Base-by-base conservation (phyloP, 2,888 invertebrate species). In the Drosophila demipolita region DNA sequence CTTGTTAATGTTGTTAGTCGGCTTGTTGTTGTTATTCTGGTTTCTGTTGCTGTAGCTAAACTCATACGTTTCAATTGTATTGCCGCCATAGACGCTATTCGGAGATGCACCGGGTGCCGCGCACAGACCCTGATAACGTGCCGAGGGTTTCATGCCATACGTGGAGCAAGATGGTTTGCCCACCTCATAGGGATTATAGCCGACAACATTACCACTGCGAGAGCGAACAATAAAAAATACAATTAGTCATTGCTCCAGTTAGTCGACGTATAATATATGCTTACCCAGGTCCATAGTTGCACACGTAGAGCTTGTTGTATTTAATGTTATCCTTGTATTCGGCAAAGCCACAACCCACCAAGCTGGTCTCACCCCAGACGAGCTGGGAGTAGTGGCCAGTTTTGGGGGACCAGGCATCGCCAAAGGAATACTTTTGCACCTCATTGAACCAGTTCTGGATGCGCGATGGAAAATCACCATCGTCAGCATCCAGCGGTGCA, bases 321-420 rank as follows among this genome's bases (percentile, higher is more conserved):
- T 97, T 97, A 82, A 95, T 94, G 2, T 95, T 94, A 87, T 97
- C 96, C 90, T 96, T 96, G 93, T 96, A 98, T 93, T 96, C 97
- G 0, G 97, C 95, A 92, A 95, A 98, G 35, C 98, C 98, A 91
- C 98, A 98, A 67, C 98, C 98, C 62, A 98, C 95, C 80, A 96
- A 94, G 90, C 96, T 96, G 15, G 97, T 97, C 91, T 96, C 96
- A 66, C 97, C 96, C 98, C 98, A 98, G 63, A 98, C 96, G 93
- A 98, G 94, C 97, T 98, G 97, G 73, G 97, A 97, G 92, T 97
- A 97, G 94, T 97, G 97, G 65, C 96, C 97, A 23, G 97, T 97
- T 83, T 95, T 94, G 72, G 95, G 95, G 77, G 95, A 95, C 93
- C 95, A 95, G 75, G 94, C 94, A 82, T 95, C 94, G 36, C 95